phyloP scores from a whole-genome alignment of 2,113 vertebrate species.

The Xenopus laevis region DNA sequence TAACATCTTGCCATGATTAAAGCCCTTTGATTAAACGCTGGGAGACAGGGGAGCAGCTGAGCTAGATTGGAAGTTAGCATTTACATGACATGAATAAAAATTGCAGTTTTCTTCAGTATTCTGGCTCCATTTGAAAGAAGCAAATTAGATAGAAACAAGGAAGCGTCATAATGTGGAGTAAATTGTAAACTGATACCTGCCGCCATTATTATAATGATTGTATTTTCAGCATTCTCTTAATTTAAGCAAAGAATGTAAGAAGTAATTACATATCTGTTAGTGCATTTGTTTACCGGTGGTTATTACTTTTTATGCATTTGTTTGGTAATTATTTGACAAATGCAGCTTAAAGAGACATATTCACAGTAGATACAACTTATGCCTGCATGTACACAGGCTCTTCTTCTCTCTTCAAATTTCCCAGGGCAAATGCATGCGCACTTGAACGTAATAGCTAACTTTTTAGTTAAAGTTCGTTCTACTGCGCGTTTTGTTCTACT shows the following conservation, averaged over 20 bases:
- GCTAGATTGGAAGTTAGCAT: conserved; percentile 5
- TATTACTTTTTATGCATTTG: not conserved
- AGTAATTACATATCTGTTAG: not conserved
- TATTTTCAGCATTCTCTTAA: not conserved
- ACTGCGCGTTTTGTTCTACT: too few relatives aligned
- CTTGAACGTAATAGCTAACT: too few relatives aligned
- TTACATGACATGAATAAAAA: conserved; percentile 32
- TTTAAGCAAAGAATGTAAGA: not conserved
- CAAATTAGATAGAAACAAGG: not conserved
- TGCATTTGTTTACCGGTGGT: not conserved
- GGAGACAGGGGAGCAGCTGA: conserved; percentile 14
- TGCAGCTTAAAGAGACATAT: too few relatives aligned
- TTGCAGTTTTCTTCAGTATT: not conserved
- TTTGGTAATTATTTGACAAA: too few relatives aligned
- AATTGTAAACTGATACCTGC: not conserved
- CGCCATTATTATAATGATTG: not conserved
- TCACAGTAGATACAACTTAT: too few relatives aligned
- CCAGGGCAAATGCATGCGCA: too few relatives aligned
- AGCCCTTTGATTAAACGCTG: conserved; percentile 28
- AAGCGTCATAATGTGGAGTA: not conserved
- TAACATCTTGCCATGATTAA: conserved; percentile 25
- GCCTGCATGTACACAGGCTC: too few relatives aligned
- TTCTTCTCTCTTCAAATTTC: too few relatives aligned
- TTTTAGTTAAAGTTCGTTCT: too few relatives aligned
- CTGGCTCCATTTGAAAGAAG: conserved; percentile 2